Conservation (phyloP, 2,888 invertebrate genomes). For the Athrips mouffetella region DNA sequence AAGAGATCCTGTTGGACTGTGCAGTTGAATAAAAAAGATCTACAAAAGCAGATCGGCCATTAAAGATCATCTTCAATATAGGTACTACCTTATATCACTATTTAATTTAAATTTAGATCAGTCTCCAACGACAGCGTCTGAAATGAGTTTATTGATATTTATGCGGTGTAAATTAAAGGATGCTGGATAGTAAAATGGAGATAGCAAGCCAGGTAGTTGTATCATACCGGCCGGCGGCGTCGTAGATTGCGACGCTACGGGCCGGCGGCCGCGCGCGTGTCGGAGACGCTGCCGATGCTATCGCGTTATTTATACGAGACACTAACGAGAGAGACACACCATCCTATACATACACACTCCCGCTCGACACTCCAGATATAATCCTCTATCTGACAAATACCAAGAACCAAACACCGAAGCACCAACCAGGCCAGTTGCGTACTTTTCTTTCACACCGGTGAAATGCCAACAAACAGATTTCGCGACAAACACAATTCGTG, state of each 20-base stretch:
- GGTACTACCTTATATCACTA: too few species aligned
- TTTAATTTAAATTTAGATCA: too few species aligned
- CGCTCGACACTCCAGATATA: constrained; percentile 42
- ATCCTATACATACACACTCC: neutral
- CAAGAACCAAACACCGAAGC: constrained; percentile 12
- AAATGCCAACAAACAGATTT: constrained; percentile 29
- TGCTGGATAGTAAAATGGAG: constrained; percentile 15
- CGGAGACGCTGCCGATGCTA: constrained; percentile 45
- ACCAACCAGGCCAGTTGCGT: constrained; percentile 18
- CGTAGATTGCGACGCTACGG: constrained; percentile 4
- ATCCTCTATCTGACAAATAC: constrained; percentile 18
- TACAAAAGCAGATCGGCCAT: too few species aligned
- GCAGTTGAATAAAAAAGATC: too few species aligned
- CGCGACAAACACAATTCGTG: constrained; percentile 28
- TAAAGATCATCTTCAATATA: neutral
- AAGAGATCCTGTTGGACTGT: too few species aligned
- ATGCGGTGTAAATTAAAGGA: neutral
- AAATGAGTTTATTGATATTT: constrained; percentile 4
- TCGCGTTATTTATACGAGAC: constrained; percentile 61
- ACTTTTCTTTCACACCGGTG: constrained; percentile 10
- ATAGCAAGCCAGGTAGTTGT: constrained; percentile 15
- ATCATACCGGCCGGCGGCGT: constrained; percentile 7
- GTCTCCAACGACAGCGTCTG: neutral
- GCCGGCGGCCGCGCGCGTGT: constrained; percentile 29
- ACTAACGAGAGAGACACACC: constrained; percentile 54